Percentiles rank a stretch among this genome's conserved stretches.
Evolutionary conservation across 2,888 invertebrate species (phyloP).

Genomic region (Chirona hameri): DNA sequence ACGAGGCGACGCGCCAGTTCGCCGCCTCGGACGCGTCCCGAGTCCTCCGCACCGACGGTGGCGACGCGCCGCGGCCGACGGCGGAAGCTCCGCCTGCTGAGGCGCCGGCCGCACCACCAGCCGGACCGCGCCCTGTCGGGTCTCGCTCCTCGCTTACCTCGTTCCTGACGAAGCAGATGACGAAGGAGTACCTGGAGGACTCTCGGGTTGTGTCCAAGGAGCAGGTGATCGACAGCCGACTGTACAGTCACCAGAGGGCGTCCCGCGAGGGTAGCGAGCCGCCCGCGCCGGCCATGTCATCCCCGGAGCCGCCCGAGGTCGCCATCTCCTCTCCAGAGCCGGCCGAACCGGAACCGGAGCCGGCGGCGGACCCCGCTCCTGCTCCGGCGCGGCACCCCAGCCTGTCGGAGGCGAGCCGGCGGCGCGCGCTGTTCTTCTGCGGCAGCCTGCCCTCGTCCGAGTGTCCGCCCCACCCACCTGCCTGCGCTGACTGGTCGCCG

Average conservation of each 20-base stretch:
- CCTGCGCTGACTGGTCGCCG: too few relatives aligned
- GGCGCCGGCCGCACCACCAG: not conserved
- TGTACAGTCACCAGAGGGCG: not conserved
- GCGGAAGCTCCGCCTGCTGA: not conserved
- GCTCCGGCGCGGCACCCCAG: not conserved
- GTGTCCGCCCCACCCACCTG: too few relatives aligned
- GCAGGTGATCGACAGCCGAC: not conserved
- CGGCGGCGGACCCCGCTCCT: not conserved
- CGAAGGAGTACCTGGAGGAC: constrained; percentile 7
- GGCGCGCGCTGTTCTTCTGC: too few relatives aligned
- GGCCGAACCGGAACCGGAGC: not conserved
- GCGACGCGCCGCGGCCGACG: not conserved
- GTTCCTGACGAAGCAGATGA: constrained; percentile 22
- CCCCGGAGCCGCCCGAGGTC: not conserved
- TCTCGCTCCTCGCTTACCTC: not conserved
- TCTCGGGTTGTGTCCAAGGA: not conserved
- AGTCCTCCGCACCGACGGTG: not conserved
- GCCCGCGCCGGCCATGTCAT: not conserved
- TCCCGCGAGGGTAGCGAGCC: not conserved
- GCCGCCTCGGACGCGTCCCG: not conserved
- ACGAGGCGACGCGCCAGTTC: not conserved
- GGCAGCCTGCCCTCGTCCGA: too few relatives aligned
- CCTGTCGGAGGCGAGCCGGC: too few relatives aligned
- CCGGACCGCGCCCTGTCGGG: not conserved
- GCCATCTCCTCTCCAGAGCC: not conserved